These are phyloP conservation scores for Cydia amplana DNA, from an alignment of 1,140 invertebrate genomes.

Conservation along the genomic window DNA sequence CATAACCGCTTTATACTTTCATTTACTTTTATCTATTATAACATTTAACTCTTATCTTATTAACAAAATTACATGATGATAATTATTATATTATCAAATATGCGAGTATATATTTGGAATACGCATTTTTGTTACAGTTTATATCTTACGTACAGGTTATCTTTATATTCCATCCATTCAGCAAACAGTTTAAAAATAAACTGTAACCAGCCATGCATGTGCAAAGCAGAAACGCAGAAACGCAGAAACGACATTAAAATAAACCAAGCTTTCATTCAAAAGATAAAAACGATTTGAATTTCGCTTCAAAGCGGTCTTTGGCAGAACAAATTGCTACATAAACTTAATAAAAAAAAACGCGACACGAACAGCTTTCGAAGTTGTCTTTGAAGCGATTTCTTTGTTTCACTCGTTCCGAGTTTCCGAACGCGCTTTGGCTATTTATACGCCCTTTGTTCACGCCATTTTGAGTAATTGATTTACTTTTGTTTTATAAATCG, in stretches of 20 bases:
- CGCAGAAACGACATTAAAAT: slow-evolving; percentile 3
- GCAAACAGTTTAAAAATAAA: slow-evolving; percentile 5
- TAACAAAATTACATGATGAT: neutral
- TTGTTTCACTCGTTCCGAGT: slow-evolving; percentile 9
- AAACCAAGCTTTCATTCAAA: neutral
- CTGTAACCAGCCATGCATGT: neutral
- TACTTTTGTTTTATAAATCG: slow-evolving; percentile 4
- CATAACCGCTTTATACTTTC: neutral
- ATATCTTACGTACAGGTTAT: neutral
- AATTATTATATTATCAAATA: no score
- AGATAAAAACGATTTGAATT: slow-evolving; percentile 20
- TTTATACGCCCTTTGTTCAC: slow-evolving; percentile 16
- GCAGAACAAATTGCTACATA: slow-evolving; percentile 13
- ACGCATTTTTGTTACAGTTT: no score
- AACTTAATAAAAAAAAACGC: slow-evolving; percentile 25
- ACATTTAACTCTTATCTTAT: neutral
- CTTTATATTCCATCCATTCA: neutral
- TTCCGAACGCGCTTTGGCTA: slow-evolving; percentile 17
- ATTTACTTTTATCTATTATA: neutral
- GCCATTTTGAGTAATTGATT: slow-evolving; percentile 5
- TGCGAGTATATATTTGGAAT: no score
- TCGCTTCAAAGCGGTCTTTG: slow-evolving; percentile 11
- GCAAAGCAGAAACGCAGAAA: neutral
- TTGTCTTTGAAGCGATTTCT: slow-evolving; percentile 23
- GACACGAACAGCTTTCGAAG: neutral